Base-by-base conservation (phyloP, 2,888 invertebrate species). In the Hanleya hanleyi region DNA sequence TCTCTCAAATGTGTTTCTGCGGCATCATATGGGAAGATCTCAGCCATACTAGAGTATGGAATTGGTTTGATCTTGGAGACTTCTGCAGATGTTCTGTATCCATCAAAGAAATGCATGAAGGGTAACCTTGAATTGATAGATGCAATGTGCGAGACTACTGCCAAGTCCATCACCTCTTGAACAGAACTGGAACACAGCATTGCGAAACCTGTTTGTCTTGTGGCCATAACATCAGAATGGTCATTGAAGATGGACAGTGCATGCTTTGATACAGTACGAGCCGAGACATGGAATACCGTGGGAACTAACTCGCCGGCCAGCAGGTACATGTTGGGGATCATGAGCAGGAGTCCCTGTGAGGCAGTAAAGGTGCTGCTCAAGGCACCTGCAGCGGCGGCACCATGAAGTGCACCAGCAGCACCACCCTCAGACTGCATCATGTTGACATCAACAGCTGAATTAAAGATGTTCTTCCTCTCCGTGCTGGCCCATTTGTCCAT, bases 241-340 rank as follows among this genome's bases (percentile, higher is more conserved):
- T 80, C 80, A 70, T 80, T 80, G 76, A 80, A 80, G 69, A 80
- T 80, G 74, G 77, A 77, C 6, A 80, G 74, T 51, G 80, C 80
- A 70, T 80, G 80, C 67, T 80, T 80, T 29, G 77, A 77, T 26
- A 80, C 74, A 4, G 79, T 80, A 15, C 80, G 51, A 36, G 80
- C 80, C 22, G 79, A 75, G 9, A 80, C 80, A 72, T 80, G 80
- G 49, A 80, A 76, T 33, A 80, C 80, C 29, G 77, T 74, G 18
- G 80, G 80, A 69, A 80, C 67, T 37, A 80, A 71, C 64, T 80
- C 80, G 29, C 80, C 80, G 4, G 80, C 80, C 57, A 80, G 71
- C 64, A 80, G 71, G 67, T 80, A 80, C 80, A 80, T 80, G 67
- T 80, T 80, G 36, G 80, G 80, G 33, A 80, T 80, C 80, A 80